phyloP scores from a whole-genome alignment of 2,888 invertebrate genomes.

The Podotricha telesiphe region DNA sequence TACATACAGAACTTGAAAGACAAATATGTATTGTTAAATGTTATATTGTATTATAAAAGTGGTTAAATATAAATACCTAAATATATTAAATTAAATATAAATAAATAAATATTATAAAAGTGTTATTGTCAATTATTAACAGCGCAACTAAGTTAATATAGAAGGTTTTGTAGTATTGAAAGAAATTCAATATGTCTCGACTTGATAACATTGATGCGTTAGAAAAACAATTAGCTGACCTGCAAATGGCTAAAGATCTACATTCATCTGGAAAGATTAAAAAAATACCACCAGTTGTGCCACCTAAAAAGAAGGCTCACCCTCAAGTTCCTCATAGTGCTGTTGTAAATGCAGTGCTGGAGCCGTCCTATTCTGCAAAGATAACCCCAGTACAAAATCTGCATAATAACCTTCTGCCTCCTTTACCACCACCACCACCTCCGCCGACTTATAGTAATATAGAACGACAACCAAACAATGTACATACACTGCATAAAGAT shows the following conservation, averaged over 20 bases:
- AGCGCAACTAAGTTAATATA: background rate
- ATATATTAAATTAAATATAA: too few relatives aligned
- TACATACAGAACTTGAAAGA: background rate
- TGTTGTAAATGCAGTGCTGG: slow-evolving; percentile 86
- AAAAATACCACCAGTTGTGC: slow-evolving; percentile 91
- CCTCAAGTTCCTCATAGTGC: slow-evolving; percentile 91
- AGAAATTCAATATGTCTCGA: slow-evolving; percentile 63
- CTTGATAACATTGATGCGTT: slow-evolving; percentile 85
- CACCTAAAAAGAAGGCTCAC: slow-evolving; percentile 89
- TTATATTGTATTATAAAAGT: too few relatives aligned
- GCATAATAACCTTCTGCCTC: slow-evolving; percentile 46
- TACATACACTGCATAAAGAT: slow-evolving; percentile 57
- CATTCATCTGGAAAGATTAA: slow-evolving; percentile 63
- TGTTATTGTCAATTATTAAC: background rate
- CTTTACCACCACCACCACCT: slow-evolving; percentile 56
- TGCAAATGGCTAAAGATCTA: slow-evolving; percentile 84
- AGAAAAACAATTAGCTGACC: slow-evolving; percentile 87
- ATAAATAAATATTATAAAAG: too few relatives aligned
- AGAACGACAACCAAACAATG: slow-evolving; percentile 48
- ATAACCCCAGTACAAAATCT: slow-evolving; percentile 70
- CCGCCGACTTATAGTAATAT: slow-evolving; percentile 58
- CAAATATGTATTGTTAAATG: background rate
- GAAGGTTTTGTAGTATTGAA: background rate
- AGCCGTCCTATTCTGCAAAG: slow-evolving; percentile 89
- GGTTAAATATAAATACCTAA: background rate